phyloP scores from a whole-genome alignment of 2,113 vertebrate species.

The Vidua macroura region DNA sequence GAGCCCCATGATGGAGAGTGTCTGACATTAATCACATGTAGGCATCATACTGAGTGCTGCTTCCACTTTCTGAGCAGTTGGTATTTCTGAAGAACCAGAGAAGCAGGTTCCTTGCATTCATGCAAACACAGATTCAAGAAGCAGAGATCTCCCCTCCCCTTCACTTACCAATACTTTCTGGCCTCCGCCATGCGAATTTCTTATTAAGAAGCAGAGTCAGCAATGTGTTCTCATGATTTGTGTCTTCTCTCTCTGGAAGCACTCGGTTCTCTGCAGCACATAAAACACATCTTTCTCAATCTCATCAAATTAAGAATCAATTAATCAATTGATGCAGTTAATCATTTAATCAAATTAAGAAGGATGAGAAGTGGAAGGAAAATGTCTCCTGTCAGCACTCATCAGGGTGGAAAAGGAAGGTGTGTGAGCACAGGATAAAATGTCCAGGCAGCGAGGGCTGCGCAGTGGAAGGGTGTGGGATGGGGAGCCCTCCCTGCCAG shows the following conservation, averaged over 20 bases:
- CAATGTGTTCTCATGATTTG: conserved; percentile 41
- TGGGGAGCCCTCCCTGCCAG: background rate
- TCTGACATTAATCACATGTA: background rate
- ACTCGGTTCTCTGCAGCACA: conserved; percentile 57
- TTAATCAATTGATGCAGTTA: background rate
- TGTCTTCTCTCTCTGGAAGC: conserved; percentile 59
- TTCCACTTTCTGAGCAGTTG: background rate
- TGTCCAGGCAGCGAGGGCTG: background rate
- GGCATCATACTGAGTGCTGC: background rate
- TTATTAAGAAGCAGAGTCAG: conserved; percentile 67
- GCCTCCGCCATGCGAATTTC: conserved; percentile 38
- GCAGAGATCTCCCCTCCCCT: background rate
- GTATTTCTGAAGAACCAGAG: background rate
- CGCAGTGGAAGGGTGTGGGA: background rate
- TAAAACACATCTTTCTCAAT: background rate
- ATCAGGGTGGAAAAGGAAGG: background rate
- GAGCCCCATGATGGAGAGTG: background rate
- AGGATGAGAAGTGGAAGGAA: background rate
- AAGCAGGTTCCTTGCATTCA: background rate
- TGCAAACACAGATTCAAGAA: background rate
- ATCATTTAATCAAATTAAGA: background rate
- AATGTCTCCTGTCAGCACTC: background rate
- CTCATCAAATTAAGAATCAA: background rate
- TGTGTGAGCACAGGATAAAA: background rate
- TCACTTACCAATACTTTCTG: conserved; percentile 53